Evolutionary conservation across 2,888 invertebrate genomes (phyloP), one percentile per base, ranked within the genome.

Genomic region (Antitype chi): DNA sequence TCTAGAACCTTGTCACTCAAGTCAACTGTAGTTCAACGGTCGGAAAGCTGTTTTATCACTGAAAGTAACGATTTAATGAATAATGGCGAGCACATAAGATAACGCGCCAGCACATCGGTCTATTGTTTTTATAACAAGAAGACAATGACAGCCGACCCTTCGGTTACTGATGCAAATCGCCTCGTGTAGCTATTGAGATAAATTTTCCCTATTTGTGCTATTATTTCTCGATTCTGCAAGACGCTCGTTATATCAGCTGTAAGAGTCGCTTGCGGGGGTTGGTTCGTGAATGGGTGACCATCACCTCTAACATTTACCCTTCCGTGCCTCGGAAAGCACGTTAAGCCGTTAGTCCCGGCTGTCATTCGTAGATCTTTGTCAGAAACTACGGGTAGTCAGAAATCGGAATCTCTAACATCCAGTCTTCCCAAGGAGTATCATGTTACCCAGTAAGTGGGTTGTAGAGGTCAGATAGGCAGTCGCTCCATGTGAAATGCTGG

Each of bases 61-160:
- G 63, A 52, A 70, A 63, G n/a, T 52, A 43, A 57, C 11, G 28
- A 80, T 69, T 25, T 69, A 69, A 53, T 76, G 32, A 60, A 60
- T 63, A 71, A 70, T 74, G 84, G 43, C 25, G 62, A 74, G 60
- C 2, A 59, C 81, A 87, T 87, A 87, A 74, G 80, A 47, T 88
- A 88, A 81, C 88, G 57, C 25, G 25, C 11, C 20, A 49, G n/a
- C 67, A 28, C 68, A 84, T 85, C 76, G 75, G 81, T 69, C 66
- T 82, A 84, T 81, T 67, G 59, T 74, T 52, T 59, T 60, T 70
- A 60, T 70, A 80, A 69, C 70, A 84, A 38, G 52, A 78, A 38
- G 52, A 78, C 78, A 68, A 74, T 74, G 63, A 67, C 72, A n/a
- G 68, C 59, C 84, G 77, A 80, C 80, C 67, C 74, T 73, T 69